Percentiles rank a stretch among this genome's conserved stretches.
These are phyloP conservation scores for Achroia grisella DNA, from an alignment of 1,140 invertebrate genomes.

Conservation along the genomic window DNA sequence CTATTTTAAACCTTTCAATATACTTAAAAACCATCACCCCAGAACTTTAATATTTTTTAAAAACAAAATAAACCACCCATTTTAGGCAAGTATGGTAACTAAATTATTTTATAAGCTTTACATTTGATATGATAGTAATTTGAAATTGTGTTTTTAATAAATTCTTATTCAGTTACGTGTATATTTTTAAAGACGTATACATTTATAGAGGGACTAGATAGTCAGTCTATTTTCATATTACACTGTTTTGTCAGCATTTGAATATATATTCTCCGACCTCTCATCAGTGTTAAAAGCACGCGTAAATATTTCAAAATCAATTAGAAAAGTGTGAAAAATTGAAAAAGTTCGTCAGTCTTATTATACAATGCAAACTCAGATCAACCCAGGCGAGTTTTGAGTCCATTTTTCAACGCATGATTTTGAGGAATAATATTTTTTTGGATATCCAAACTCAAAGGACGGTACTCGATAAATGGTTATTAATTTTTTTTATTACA, in stretches of 20 bases:
- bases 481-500: not conserved
- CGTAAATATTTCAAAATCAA: constrained; percentile 32
- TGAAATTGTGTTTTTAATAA: constrained; percentile 5
- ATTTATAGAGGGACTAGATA: constrained; percentile 14
- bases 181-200: constrained; percentile 29
- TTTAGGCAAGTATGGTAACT: not conserved
- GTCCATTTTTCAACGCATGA: not conserved
- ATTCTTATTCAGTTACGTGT: constrained; percentile 16
- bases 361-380: constrained; percentile 32
- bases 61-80: not conserved
- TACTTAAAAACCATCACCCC: no score
- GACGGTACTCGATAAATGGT: constrained; percentile 29
- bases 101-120: no score
- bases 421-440: not conserved
- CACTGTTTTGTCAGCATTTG: constrained; percentile 14
- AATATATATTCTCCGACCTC: constrained; percentile 2
- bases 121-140: constrained; percentile 12
- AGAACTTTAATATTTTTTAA: no score
- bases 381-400: constrained; percentile 15
- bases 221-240: constrained; percentile 27
- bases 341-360: constrained; percentile 54
- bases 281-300: constrained; percentile 10
- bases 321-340: constrained; percentile 56
- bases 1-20: no score
- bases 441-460: constrained; percentile 15